Evolutionary conservation across 2,113 vertebrate genomes (phyloP).

Genomic region (Maccullochella peelii): DNA sequence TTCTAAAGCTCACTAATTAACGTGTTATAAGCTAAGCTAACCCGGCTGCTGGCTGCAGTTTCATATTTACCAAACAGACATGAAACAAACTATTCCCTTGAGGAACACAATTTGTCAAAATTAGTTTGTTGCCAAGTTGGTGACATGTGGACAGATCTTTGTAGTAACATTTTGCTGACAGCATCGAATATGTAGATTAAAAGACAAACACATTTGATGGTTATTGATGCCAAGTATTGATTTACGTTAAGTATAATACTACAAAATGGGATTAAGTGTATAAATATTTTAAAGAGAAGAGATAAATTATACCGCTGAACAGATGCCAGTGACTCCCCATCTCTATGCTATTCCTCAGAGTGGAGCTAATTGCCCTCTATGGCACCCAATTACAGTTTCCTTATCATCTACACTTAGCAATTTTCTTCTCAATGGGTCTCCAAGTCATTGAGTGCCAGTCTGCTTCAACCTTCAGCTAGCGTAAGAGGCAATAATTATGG

Average conservation of each 20-base stretch:
- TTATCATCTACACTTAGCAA: slow-evolving; percentile 72
- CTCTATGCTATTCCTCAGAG: slow-evolving; percentile 38
- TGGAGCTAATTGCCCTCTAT: slow-evolving; percentile 69
- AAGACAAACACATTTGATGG: slow-evolving; percentile 1
- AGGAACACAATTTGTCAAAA: not conserved
- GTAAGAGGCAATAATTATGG: slow-evolving; percentile 72
- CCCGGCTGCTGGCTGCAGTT: not conserved
- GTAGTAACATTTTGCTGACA: not conserved
- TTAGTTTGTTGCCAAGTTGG: not conserved
- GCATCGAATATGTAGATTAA: not conserved
- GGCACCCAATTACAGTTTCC: slow-evolving; percentile 71
- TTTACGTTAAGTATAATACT: not conserved
- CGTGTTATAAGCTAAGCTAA: not conserved
- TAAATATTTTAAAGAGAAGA: slow-evolving; percentile 21
- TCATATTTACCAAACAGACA: not conserved
- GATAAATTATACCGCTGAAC: slow-evolving; percentile 48
- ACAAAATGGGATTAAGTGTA: not conserved
- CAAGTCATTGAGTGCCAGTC: slow-evolving; percentile 64
- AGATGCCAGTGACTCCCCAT: slow-evolving; percentile 46
- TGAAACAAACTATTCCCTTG: not conserved
- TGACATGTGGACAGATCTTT: not conserved
- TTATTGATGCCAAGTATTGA: slow-evolving; percentile 17
- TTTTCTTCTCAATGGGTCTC: slow-evolving; percentile 71
- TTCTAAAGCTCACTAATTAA: not conserved
- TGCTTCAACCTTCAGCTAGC: slow-evolving; percentile 61